Conservation (phyloP, 92 coral and sea anemone genomes). For the Umimayanthus kanabou region DNA sequence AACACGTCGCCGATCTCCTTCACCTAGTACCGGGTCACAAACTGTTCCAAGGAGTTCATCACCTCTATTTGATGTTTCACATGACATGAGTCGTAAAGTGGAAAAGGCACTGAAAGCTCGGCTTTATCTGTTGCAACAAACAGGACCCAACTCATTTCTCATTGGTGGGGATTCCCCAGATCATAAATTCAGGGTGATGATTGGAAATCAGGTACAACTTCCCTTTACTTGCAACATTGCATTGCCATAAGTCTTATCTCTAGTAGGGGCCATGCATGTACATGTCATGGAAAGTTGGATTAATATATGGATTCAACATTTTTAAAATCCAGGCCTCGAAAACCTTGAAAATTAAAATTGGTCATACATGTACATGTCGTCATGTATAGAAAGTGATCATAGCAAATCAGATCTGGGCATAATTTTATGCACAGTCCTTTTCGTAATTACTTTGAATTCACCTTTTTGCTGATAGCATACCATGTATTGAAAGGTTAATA, state of each 20-base stretch:
- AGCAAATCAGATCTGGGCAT: too few species aligned
- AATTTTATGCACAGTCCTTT: too few species aligned
- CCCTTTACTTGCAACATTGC: background rate
- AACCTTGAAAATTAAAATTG: too few species aligned
- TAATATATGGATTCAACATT: too few species aligned
- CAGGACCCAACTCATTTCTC: conserved; percentile 94
- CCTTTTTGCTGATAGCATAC: too few species aligned
- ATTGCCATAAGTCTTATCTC: too few species aligned
- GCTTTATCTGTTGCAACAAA: conserved; percentile 91
- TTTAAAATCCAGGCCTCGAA: too few species aligned
- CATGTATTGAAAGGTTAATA: too few species aligned
- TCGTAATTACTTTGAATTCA: too few species aligned
- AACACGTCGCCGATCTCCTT: conserved; percentile 83
- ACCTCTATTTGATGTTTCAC: conserved; percentile 73
- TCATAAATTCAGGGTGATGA: conserved; percentile 96
- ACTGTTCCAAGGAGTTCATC: conserved; percentile 83
- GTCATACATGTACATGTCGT: too few species aligned
- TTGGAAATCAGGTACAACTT: conserved; percentile 88
- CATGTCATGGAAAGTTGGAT: background rate
- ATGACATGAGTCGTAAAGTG: conserved; percentile 75
- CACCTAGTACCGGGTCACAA: conserved; percentile 63
- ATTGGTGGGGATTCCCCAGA: conserved; percentile 98
- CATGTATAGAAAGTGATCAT: too few species aligned
- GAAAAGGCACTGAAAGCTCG: conserved; percentile 94
- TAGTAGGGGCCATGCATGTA: background rate